phyloP scores from a whole-genome alignment of 1,140 invertebrate species.

The Hirudo medicinalis region DNA sequence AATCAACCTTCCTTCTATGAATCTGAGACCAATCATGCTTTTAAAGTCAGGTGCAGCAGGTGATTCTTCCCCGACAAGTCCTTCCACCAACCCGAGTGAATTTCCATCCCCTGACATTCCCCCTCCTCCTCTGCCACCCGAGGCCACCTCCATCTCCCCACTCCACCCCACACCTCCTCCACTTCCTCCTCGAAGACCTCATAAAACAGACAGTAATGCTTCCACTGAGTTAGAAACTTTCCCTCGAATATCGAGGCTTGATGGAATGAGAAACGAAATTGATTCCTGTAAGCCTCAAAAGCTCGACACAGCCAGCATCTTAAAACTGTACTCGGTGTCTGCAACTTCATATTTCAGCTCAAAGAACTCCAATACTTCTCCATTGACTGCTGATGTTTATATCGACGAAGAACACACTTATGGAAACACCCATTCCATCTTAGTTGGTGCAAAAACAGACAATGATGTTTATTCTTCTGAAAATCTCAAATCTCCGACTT shows the following conservation, averaged over 20 bases:
- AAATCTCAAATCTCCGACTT: no score
- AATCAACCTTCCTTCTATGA: no score
- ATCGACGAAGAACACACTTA: no score
- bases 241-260: not conserved
- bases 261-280: not conserved
- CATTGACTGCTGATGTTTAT: no score
- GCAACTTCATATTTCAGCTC: no score
- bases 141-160: not conserved
- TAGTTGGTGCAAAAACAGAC: no score
- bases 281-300: not conserved
- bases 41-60: no score
- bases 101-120: slow-evolving; percentile 7
- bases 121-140: not conserved
- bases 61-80: no score
- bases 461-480: no score
- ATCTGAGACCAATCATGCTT: no score
- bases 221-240: not conserved
- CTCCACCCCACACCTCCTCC: not conserved
- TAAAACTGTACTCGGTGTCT: slow-evolving; percentile 6
- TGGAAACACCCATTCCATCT: no score
- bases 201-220: not conserved
- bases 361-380: no score
- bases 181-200: slow-evolving; percentile 1
- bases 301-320: not conserved
- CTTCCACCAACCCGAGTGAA: not conserved